Conservation (phyloP, 1,140 invertebrate species). For the Megalonaias nervosa region DNA sequence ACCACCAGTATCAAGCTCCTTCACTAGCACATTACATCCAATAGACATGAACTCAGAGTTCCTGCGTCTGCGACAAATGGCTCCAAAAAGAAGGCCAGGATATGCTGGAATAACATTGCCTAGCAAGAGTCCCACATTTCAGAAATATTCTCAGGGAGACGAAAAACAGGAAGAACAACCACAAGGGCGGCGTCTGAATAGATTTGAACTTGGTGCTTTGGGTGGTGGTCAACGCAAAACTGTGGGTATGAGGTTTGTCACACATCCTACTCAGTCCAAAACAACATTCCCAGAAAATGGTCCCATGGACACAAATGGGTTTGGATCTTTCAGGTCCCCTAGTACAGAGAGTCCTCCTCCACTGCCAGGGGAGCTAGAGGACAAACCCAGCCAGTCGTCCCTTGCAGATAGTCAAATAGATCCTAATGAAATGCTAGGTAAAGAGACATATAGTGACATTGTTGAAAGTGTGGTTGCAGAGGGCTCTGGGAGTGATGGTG, state of each 20-base stretch:
- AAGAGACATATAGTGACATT: slow-evolving; percentile 44
- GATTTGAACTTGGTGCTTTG: slow-evolving; percentile 17
- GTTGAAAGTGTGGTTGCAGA: slow-evolving; percentile 48
- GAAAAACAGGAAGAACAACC: slow-evolving; percentile 9
- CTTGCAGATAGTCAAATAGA: slow-evolving; percentile 59
- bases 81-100: slow-evolving; percentile 33
- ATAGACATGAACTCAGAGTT: slow-evolving; percentile 38
- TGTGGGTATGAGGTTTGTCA: slow-evolving; percentile 70
- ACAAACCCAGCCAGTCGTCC: slow-evolving; percentile 51
- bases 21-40: slow-evolving; percentile 27
- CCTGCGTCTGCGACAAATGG: slow-evolving; percentile 33
- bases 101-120: slow-evolving; percentile 34
- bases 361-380: slow-evolving; percentile 4
- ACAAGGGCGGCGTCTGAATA: slow-evolving; percentile 13
- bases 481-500: slow-evolving; percentile 16
- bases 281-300: slow-evolving; percentile 51
- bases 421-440: slow-evolving; percentile 45
- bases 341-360: slow-evolving; percentile 37
- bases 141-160: slow-evolving; percentile 11
- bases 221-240: slow-evolving; percentile 20
- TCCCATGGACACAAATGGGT: slow-evolving; percentile 62
- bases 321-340: slow-evolving; percentile 51
- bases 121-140: slow-evolving; percentile 26
- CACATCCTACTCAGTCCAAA: slow-evolving; percentile 59
- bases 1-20: slow-evolving; percentile 18